These are phyloP conservation scores for Macropus fuliginosus DNA, from an alignment of 2,797 vertebrate genomes.

Conservation along the genomic window DNA sequence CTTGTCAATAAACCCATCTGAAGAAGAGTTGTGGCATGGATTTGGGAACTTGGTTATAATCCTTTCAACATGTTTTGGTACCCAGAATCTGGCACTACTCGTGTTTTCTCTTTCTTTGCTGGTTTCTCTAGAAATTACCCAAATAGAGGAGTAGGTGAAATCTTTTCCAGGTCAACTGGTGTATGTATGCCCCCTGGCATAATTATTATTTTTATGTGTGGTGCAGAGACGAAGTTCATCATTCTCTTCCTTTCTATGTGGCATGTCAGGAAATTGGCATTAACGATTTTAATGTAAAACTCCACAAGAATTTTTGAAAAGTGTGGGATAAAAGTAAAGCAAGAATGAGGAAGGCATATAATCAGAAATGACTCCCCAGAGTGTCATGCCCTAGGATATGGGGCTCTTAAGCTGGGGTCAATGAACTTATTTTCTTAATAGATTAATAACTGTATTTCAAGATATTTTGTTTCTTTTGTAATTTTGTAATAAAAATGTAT, in stretches of 20 bases:
- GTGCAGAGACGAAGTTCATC: not conserved
- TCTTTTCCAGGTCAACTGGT: constrained; percentile 48
- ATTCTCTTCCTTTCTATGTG: constrained; percentile 53
- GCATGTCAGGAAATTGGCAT: constrained; percentile 5
- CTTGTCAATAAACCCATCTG: constrained; percentile 59
- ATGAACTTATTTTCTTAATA: not conserved
- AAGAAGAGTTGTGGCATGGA: constrained; percentile 65
- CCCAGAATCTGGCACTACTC: constrained; percentile 22
- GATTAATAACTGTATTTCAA: not conserved
- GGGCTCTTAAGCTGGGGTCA: not conserved
- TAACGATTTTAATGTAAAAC: constrained; percentile 69
- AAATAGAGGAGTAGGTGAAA: constrained; percentile 42
- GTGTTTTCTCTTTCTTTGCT: constrained; percentile 63
- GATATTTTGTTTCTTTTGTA: not conserved
- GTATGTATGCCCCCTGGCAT: constrained; percentile 50
- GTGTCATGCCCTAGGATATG: accelerated
- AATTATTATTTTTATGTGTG: constrained; percentile 51
- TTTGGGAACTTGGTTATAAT: constrained; percentile 65
- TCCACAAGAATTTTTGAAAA: constrained; percentile 16
- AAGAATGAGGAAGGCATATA: constrained; percentile 11
- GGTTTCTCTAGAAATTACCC: constrained; percentile 52
- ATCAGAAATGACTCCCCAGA: constrained; percentile 24
- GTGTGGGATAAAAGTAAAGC: constrained; percentile 21
- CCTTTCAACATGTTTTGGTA: constrained; percentile 60
- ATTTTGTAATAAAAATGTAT: not conserved